phyloP scores from a whole-genome alignment of 1,140 invertebrate genomes.

The Drosophila bifasciata region DNA sequence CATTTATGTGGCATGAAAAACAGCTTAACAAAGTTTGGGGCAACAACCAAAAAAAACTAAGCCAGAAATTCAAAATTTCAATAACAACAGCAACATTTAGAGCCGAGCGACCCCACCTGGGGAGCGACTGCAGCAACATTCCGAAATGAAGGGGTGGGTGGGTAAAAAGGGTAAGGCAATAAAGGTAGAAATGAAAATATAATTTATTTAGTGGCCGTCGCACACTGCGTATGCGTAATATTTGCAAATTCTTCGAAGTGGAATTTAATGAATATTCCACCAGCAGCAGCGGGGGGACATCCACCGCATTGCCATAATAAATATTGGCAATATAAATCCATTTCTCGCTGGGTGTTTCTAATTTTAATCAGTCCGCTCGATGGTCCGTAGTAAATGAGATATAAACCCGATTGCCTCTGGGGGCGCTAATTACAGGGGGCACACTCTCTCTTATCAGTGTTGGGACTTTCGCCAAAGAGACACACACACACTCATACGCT shows the following conservation, averaged over 20 bases:
- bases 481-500: not conserved
- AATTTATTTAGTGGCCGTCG: constrained; percentile 10
- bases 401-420: constrained; percentile 34
- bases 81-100: constrained; percentile 38
- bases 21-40: constrained; percentile 25
- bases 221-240: constrained; percentile 51
- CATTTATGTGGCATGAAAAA: constrained; percentile 24
- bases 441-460: constrained; percentile 61
- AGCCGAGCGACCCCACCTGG: constrained; percentile 7
- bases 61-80: constrained; percentile 38
- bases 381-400: constrained; percentile 43
- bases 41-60: constrained; percentile 12
- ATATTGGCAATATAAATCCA: constrained; percentile 21
- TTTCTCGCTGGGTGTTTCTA: constrained; percentile 30
- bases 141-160: not conserved
- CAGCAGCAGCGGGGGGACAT: too few species aligned
- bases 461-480: constrained; percentile 9
- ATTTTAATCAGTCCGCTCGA: constrained; percentile 31
- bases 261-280: constrained; percentile 9
- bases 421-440: constrained; percentile 56
- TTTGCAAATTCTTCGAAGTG: not conserved
- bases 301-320: constrained; percentile 1
- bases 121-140: constrained; percentile 38
- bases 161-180: not conserved
- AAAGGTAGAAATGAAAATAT: constrained; percentile 8